Conservation (phyloP, 2,113 vertebrate genomes). For the Plecturocebus donacophilus region DNA sequence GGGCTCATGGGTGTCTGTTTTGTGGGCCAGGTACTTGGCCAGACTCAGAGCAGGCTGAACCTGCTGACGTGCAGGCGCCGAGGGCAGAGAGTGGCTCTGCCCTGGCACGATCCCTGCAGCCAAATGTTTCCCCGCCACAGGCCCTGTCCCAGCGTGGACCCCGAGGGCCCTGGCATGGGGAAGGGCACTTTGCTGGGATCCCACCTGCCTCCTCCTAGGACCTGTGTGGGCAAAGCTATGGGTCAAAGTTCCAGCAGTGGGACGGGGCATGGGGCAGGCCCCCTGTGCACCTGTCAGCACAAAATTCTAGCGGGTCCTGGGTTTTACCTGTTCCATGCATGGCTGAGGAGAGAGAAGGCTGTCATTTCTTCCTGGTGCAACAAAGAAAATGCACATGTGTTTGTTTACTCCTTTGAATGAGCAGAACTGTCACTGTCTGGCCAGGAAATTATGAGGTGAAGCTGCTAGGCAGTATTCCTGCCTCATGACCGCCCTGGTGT, state of each 20-base stretch:
- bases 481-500: rapidly evolving
- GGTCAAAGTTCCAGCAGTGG: neutral
- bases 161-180: neutral
- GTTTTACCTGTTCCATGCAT: rapidly evolving
- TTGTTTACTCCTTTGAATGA: neutral
- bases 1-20: rapidly evolving
- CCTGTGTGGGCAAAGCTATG: neutral
- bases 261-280: rapidly evolving
- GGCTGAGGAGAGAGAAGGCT: neutral
- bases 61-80: rapidly evolving
- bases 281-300: rapidly evolving
- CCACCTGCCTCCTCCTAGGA: neutral
- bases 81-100: neutral
- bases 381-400: neutral
- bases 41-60: no score
- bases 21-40: neutral
- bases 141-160: neutral
- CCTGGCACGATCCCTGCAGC: neutral
- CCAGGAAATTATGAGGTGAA: rapidly evolving
- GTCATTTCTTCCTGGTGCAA: neutral
- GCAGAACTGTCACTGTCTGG: rapidly evolving
- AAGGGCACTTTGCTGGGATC: neutral
- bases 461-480: neutral
- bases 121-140: neutral
- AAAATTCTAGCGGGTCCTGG: no score